These are phyloP conservation scores for Cossypha heuglini DNA, from an alignment of 2,797 vertebrate genomes.

Conservation along the genomic window DNA sequence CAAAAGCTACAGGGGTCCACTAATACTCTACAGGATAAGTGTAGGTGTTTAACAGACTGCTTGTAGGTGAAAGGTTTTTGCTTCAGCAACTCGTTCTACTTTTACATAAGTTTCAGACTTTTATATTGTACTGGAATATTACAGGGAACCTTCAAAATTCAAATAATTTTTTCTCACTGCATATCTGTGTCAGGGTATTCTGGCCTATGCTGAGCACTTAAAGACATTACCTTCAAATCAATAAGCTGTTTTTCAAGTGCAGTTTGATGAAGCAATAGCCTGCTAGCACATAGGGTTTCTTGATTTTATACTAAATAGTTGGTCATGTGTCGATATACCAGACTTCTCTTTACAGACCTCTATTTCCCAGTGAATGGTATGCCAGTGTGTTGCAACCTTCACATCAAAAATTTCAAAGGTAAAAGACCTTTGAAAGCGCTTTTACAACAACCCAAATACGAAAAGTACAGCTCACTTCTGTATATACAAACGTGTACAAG, in stretches of 20 bases:
- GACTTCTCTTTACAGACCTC: background rate
- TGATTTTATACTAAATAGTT: background rate
- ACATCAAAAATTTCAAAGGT: background rate
- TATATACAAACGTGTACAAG: background rate
- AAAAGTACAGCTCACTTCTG: background rate
- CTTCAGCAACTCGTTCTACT: background rate
- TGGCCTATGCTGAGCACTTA: background rate
- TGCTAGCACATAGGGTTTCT: background rate
- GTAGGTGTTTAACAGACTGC: background rate
- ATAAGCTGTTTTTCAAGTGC: background rate
- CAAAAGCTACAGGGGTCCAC: background rate
- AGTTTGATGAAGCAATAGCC: background rate
- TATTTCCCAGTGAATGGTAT: background rate
- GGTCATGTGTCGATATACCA: background rate
- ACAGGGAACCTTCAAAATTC: background rate
- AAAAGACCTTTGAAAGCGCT: background rate
- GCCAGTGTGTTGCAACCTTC: background rate
- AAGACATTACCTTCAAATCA: background rate
- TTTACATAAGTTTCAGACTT: background rate
- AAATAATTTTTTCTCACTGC: background rate
- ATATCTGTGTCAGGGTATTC: background rate
- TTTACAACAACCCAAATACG: background rate
- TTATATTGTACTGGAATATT: background rate
- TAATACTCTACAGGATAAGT: background rate
- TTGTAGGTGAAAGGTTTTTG: constrained; percentile 12